Base-by-base conservation (phyloP, 2,888 invertebrate genomes). In the Apamea epomidion region DNA sequence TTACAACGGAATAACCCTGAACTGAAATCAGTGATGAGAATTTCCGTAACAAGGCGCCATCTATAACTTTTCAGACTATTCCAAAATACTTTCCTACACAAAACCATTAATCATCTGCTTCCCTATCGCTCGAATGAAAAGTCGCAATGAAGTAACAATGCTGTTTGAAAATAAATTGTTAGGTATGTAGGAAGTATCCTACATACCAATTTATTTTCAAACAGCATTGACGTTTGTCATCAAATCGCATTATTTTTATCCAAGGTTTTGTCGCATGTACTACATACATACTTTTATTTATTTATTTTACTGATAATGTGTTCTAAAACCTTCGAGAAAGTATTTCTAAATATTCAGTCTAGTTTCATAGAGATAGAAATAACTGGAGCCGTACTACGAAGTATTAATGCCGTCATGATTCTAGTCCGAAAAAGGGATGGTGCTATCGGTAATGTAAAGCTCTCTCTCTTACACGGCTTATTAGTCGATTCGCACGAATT, bases 231-330 rank as follows among this genome's bases (percentile, higher is more conserved):
- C 67, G 80, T 73, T 83, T 76, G 37, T 71, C 79, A 81, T 80
- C 74, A 83, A 85, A 81, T 25, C n/a, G 10, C 45, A 70, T 64
- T 81, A 78, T 82, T 84, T 82, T 85, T 74, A 76, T 73, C 51
- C 87, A 88, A 88, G 88, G 87, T 83, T 80, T 69, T 48, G 54
- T 67, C 74, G 21, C 78, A 64, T 83, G 71, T 76, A 69, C 70
- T 51, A 82, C 71, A 58, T n/a, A 71, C 16, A 71, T 67, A 62
- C 16, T 68, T 71, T 74, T 78, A 75, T 79, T 80, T 78, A 77
- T 48, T 68, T 60, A 60, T 54, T 81, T 29, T 37, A 16, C 32
- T 68, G 54, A 29, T n/a, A 58, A 74, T 51, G 60, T 85, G 74
- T 87, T 81, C 45, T 64, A 77, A 42, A 87, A 87, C 64, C 72